Conservation (phyloP, 2,888 invertebrate species). For the Ischnura elegans region DNA sequence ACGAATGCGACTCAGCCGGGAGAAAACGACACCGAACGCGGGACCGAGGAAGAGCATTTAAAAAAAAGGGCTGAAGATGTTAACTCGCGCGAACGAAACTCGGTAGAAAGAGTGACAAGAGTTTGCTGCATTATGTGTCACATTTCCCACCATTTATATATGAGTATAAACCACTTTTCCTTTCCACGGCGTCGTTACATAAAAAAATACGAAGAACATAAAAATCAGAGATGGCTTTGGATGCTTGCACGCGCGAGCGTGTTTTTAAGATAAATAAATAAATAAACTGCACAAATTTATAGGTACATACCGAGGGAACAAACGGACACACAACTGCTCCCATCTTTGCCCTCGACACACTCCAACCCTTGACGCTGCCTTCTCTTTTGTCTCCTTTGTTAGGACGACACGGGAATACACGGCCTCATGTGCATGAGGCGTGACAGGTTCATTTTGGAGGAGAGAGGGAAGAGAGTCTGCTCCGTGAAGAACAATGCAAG, state of each 20-base stretch:
- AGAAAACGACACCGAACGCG: background rate
- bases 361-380: background rate
- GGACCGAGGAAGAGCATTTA: background rate
- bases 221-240: background rate
- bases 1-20: background rate
- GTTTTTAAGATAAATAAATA: constrained; percentile 30
- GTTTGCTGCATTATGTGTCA: background rate
- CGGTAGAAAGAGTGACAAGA: background rate
- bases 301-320: background rate
- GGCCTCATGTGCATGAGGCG: constrained; percentile 37
- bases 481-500: constrained; percentile 21
- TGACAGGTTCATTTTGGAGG: constrained; percentile 48
- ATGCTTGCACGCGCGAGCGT: background rate
- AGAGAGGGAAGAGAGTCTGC: background rate
- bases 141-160: background rate
- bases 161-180: background rate
- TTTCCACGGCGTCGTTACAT: background rate
- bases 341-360: background rate
- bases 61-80: background rate
- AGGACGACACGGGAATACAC: constrained; percentile 26
- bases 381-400: constrained; percentile 38
- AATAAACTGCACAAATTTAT: constrained; percentile 13
- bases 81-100: background rate
- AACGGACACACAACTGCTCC: too few relatives aligned
- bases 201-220: background rate